Evolutionary conservation across 2,113 vertebrate species (phyloP), one percentile per base, ranked within the genome.

Genomic region (Aptenodytes patagonicus): DNA sequence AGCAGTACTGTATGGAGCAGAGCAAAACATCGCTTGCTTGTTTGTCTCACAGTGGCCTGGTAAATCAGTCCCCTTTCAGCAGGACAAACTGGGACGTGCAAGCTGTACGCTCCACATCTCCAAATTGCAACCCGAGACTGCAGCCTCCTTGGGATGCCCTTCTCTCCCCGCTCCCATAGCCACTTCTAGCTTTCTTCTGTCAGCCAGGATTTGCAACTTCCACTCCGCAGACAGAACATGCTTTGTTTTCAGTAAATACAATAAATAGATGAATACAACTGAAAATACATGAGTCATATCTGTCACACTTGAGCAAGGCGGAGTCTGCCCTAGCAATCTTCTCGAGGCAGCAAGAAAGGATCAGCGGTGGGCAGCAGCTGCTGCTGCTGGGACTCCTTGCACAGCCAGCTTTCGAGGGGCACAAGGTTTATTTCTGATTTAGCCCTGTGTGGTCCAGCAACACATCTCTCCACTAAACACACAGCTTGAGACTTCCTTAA

Each of bases 401-500:
- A 15, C 42, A 29, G 29, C 19, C 60, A 68, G 70, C 40, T 68
- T 68, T 44, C 0, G 0, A 34, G 29, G 36, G 57, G 20, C 29
- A 75, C 32, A 3, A 34, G 49, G 9, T 61, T 96, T 84, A 60
- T 32, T 79, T 72, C 93, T 69, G 57, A 69, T 70, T 46, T 60
- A 78, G 77, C 72, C 83, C 76, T 54, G 83, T 34, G 76, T 20
- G 79, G 76, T 86, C 49, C 83, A 58, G 70, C 68, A 70, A 47
- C 40, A 69, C 68, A 83, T 58, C 91, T 38, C 83, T 73, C 36
- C 82, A 46, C 78, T 49, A 73, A 40, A 73, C 49, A 93, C 91
- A 78, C 91, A 93, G 93, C 64, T 46, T 58, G 90, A 91, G 40
- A 91, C 62, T 85, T 96, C 87, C 84, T 83, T 86, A 36, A 88